Evolutionary conservation across 1,140 invertebrate genomes (phyloP), one percentile per base, ranked within the genome.

Genomic region (Neodiprion pinetum): DNA sequence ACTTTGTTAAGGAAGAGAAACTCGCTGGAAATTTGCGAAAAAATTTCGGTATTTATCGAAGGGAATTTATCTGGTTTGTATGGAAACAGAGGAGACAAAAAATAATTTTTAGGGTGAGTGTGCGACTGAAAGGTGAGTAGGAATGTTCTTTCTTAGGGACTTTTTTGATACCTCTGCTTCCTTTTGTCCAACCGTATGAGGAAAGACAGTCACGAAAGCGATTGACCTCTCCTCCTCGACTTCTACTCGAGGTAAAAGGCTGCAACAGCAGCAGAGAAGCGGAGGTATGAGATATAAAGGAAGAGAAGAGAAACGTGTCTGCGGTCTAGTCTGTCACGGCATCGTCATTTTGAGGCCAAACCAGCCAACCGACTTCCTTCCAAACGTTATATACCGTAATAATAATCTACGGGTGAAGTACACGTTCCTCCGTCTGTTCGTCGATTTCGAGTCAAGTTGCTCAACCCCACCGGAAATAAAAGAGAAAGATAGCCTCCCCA

Each of bases 261-360:
- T 17, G 53, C 11, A 17, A 9, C 11, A 9, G 53, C 53, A 61
- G 53, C 53, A 61, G n/a, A 61, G 53, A 17, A 61, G n/a, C n/a
- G 53, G 9, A 61, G 53, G n/a, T 17, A 17, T 17, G 53, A 61
- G 53, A 17, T 14, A 17, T 61, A 17, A 61, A 61, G 53, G 53
- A 61, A 61, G 53, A 61, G 28, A 40, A 40, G 53, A 61, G 53
- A 61, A 61, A 61, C 53, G 53, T 61, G 11, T 61, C 53, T 61
- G 53, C 53, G 53, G 53, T 61, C 53, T 61, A 61, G 53, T 61
- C 53, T 61, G 53, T 61, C 53, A 61, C 53, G 53, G 53, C 53
- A 61, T 61, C 53, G 53, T 12, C 53, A 61, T 61, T 61, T 61
- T 17, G 53, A 61, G 53, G 53, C 53, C 53, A 61, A 61, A 12